Conservation (phyloP, 92 coral and sea anemone genomes). For the Chrysogorgia sp. region DNA sequence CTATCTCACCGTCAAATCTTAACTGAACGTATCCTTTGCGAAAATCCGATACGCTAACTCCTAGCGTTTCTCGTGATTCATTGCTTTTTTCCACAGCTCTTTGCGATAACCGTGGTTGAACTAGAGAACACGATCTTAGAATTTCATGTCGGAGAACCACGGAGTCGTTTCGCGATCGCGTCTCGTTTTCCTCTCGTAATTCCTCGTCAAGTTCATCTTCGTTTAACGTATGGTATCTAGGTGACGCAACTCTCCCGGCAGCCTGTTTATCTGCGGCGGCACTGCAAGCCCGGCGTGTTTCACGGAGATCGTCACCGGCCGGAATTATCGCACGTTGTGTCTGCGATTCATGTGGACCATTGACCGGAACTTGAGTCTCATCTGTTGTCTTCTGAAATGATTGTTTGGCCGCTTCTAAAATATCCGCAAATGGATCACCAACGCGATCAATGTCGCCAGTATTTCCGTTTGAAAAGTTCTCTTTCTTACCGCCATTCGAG, state of each 20-base stretch:
- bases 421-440: conserved; percentile 34
- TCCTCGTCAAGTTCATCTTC: conserved; percentile 38
- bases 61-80: neutral
- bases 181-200: conserved; percentile 25
- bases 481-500: neutral
- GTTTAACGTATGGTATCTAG: conserved; percentile 25
- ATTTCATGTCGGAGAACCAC: conserved; percentile 34
- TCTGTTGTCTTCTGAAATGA: neutral
- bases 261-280: neutral
- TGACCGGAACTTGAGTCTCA: neutral
- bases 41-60: neutral
- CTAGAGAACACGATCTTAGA: conserved; percentile 28
- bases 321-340: no score
- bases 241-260: conserved; percentile 18
- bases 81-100: neutral
- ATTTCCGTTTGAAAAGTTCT: neutral
- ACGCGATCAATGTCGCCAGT: neutral
- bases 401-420: conserved; percentile 15
- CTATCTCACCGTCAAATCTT: no score
- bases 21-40: conserved; percentile 25
- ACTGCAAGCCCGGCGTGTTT: no score
- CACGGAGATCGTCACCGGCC: no score
- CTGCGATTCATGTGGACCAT: neutral
- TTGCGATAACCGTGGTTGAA: no score
- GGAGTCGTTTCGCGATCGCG: conserved; percentile 15